Base-by-base conservation (phyloP, 2,113 vertebrate species). In the Mormoops blainvillei region DNA sequence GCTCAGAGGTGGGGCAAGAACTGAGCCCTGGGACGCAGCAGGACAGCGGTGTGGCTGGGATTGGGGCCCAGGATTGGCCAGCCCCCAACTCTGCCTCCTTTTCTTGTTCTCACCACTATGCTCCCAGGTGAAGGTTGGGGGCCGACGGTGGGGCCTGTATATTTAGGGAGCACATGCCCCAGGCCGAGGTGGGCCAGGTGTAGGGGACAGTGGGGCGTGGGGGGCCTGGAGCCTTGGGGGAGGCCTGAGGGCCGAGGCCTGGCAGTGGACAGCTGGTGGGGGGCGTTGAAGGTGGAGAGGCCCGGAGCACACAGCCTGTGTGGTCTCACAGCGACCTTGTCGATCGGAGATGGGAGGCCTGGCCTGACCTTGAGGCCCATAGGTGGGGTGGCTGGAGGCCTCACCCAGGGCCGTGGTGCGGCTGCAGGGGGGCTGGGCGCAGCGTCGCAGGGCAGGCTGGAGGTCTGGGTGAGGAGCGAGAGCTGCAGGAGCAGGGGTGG, bases 301-400 rank as follows among this genome's bases (percentile, higher is more conserved):
- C n/a, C n/a, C n/a, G n/a, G n/a, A n/a, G n/a, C n/a, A n/a, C n/a
- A n/a, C n/a, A n/a, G n/a, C n/a, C n/a, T n/a, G n/a, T 14, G n/a
- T 8, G 65, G 50, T 6, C 12, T 76, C 12, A 0, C 11, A 0
- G 0, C 18, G 45, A 28, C 65, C 38, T 13, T 2, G 18, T 3
- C 2, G 33, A 10, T 18, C 20, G 13, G 65, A 26, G 33, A 28
- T 7, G 1, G 18, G 11, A 50, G 31, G 67, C 2, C n/a, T 6
- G 65, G 65, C 13, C 16, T 31, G 36, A 16, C 7, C 48, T 48
- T 16, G 28, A 87, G 56, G 16, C 13, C 24, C n/a, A n/a, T n/a
- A 14, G 20, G 63, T 4, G 22, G 20, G 56, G 41, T 4, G 2
- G 16, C 63, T 36, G 41, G 48, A 18, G 73, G 48, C n/a, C n/a